Base-by-base conservation (phyloP, 2,888 invertebrate genomes). In the Tetheella fluctuosa region DNA sequence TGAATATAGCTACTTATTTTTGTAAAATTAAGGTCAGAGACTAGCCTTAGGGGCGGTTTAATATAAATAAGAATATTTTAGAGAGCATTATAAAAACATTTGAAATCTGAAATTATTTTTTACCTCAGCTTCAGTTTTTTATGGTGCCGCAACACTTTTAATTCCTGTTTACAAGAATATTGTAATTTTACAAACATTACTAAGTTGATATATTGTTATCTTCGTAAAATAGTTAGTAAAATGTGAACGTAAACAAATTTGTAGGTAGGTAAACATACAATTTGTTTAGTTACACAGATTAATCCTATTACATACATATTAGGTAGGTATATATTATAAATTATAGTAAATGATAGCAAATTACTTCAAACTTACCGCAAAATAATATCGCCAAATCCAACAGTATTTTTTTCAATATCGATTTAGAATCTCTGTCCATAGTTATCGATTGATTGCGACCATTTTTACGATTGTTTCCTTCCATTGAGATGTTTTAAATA, bases 331-430 rank as follows among this genome's bases (percentile, higher is more conserved):
- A 7, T 5, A 59, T 61, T 60, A 61, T 23, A 55, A 64, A 23
- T 5, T 42, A n/a, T 2, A 28, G 54, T 52, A 48, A 34, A 62
- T 61, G 57, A 53, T 58, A 25, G n/a, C 23, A 13, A 53, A 37
- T 55, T 59, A 58, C 20, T 42, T 60, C 56, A 61, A 69, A 94
- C 95, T 95, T 89, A 96, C 96, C 95, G 81, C 95, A 93, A 79
- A 95, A 93, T 64, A 96, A 81, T 75, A 96, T 94, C 63, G 94
- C 76, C 76, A 96, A 91, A 92, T 96, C 96, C 82, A 95, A 86
- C 69, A 95, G 80, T 72, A 96, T 93, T 91, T 96, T 96, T 78
- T 94, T 93, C 77, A 96, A 82, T 76, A 95, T 89, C 73, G 90
- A 88, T 82, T 89, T 93, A 53, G 94, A 91, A 72, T 94, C 94